These are phyloP conservation scores for Corydoras sp. DNA, from an alignment of 2,113 vertebrate species.

Conservation along the genomic window DNA sequence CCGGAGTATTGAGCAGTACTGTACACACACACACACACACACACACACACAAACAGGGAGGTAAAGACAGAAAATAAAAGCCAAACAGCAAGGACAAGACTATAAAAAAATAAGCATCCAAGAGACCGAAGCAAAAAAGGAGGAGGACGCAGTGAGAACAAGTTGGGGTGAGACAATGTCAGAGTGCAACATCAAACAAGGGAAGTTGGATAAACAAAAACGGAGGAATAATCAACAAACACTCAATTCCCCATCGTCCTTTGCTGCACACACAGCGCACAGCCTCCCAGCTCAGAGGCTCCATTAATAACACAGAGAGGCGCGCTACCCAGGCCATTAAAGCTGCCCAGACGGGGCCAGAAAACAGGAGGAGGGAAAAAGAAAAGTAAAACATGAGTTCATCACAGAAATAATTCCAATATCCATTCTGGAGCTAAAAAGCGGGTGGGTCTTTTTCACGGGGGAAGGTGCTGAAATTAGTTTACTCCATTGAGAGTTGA, in stretches of 20 bases:
- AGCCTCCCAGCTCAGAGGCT: conserved; percentile 42
- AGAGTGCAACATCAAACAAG: conserved; percentile 62
- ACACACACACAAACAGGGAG: conserved; percentile 5
- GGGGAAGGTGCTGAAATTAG: conserved; percentile 40
- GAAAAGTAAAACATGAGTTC: conserved; percentile 42
- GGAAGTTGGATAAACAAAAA: conserved; percentile 65
- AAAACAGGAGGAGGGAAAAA: conserved; percentile 16
- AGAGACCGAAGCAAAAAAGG: background rate
- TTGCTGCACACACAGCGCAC: conserved; percentile 63
- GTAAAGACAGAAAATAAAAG: conserved; percentile 15
- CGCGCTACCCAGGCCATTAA: conserved; percentile 46
- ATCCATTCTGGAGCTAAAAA: conserved; percentile 37
- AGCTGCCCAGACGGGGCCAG: conserved; percentile 24
- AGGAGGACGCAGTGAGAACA: background rate
- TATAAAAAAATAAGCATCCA: background rate
- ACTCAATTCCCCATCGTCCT: conserved; percentile 61
- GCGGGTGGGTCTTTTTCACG: conserved; percentile 24
- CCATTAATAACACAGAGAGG: conserved; percentile 50
- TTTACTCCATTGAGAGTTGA: conserved; percentile 39
- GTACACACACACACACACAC: conserved; percentile 3
- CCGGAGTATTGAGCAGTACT: no score
- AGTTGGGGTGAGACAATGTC: conserved; percentile 1
- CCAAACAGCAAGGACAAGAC: background rate
- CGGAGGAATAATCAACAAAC: conserved; percentile 68
- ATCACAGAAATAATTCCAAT: conserved; percentile 45